These are phyloP conservation scores for Peromyscus attwateri DNA, from an alignment of 2,797 vertebrate genomes.

Conservation along the genomic window DNA sequence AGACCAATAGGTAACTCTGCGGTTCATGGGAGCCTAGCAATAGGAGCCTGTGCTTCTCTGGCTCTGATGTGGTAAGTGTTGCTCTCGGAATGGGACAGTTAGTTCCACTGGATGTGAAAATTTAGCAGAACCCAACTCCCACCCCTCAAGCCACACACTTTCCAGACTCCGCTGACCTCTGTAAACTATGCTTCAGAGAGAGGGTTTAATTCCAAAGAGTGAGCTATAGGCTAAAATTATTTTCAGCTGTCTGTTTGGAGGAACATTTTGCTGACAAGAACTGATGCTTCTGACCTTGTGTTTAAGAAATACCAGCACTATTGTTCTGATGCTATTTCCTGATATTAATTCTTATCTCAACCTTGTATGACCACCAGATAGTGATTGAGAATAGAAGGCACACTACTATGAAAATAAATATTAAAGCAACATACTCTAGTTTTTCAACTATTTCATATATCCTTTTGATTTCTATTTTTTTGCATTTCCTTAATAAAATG, in stretches of 20 bases:
- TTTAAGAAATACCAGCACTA: conserved; percentile 52
- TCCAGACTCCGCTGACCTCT: conserved; percentile 52
- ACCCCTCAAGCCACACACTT: not conserved
- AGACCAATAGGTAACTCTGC: not conserved
- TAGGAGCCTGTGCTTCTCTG: not conserved
- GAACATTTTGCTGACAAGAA: conserved; percentile 64
- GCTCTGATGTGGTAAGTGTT: not conserved
- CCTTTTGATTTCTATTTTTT: conserved; percentile 55
- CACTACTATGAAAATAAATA: conserved; percentile 21
- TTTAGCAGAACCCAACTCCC: conserved; percentile 10
- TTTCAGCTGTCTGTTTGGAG: conserved; percentile 54
- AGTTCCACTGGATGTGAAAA: conserved; percentile 51
- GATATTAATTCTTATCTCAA: conserved; percentile 44
- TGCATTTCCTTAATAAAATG: conserved; percentile 55
- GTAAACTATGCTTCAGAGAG: conserved; percentile 50
- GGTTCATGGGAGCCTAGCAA: not conserved
- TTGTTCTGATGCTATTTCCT: conserved; percentile 55
- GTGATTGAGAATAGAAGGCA: conserved; percentile 27
- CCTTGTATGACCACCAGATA: not conserved
- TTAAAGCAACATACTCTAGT: not conserved
- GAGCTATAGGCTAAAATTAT: conserved; percentile 63
- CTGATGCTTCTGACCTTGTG: conserved; percentile 64
- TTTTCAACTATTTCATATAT: conserved; percentile 33
- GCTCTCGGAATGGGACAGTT: not conserved
- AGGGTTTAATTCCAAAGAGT: conserved; percentile 63